Base-by-base conservation (phyloP, 2,888 invertebrate species). In the Thymelicus acteon region DNA sequence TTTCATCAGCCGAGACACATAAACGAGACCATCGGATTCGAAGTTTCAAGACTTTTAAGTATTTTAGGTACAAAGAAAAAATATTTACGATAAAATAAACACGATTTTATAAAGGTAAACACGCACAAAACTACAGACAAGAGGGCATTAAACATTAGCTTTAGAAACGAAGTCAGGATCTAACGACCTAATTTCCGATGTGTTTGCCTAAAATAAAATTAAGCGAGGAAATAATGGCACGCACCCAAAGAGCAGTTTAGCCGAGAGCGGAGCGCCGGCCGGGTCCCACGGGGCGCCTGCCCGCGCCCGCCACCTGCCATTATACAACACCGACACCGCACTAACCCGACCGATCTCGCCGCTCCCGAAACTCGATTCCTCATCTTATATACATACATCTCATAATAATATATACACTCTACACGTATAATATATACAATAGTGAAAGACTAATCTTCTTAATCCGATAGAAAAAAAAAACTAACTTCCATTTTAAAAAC, bases 181-280 rank as follows among this genome's bases (percentile, higher is more conserved):
- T 58, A 63, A 60, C 58, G 69, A 70, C 69, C 74, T 70, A 75
- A 74, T 75, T 75, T 75, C 69, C 69, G 63, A 76, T 74, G 67
- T 75, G 76, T 78, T 79, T 77, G 76, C 76, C 80, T 74, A 77
- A 81, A 79, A 81, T 80, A 80, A 80, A 81, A 79, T 77, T 78
- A 79, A 80, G 76, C 77, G 75, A 79, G 79, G 76, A 81, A 79
- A 80, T 78, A 82, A 83, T 84, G 84, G 84, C 85, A 83, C 81
- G 80, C 81, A 81, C 82, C 69, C 69, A 70, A 70, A 63, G 69
- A 58, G 63, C 57, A 75, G 79, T 75, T 75, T 74, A 77, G 71
- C 63, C 61, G 72, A 57, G 70, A 69, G 72, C 72, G 49, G 62
- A 74, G 75, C 72, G 73, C 74, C 72, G 69, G 72, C 75, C 72